Base-by-base conservation (phyloP, 2,113 vertebrate genomes). In the Leptobrachium ailaonicum region DNA sequence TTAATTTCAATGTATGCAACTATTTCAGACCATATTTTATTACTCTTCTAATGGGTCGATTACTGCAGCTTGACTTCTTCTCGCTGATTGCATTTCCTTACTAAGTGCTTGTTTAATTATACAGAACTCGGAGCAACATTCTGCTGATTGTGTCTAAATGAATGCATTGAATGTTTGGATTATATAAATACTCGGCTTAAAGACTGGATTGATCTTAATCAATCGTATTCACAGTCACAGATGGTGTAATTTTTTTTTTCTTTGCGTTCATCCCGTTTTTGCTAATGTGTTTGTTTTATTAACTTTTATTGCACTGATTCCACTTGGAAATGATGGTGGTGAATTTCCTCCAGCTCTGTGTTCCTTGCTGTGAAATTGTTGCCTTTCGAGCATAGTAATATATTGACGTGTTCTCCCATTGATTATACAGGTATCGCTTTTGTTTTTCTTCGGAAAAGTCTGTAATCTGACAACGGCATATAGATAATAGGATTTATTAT, bases 101-200 rank as follows among this genome's bases (percentile, higher is more conserved):
- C 40, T 74, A 80, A 80, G 78, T 80, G 78, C 71, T 80, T 41
- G 71, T 68, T 66, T 81, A 81, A 81, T 81, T 81, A 81, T 69
- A 81, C 32, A 81, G 79, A 69, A 75, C 79, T 81, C 79, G 9
- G 71, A 75, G 73, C 73, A 69, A 69, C 64, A 68, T 47, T 73
- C 12, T 73, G 79, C 47, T 80, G 78, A 80, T 80, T 80, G 77
- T 66, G 77, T n/a, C 11, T 72, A 72, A 66, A 74, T 68, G 47
- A 80, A 80, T 64, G 72, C 62, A 68, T 67, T 73, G 79, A 47
- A 75, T 62, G 79, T 69, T 75, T 73, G 62, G 47, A 67, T 53
- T 79, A 54, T 79, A 66, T 54, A 73, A 66, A 79, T 50, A 56
- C 77, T 74, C 56, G 56, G 68, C 64, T 67, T 12, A 56, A 73